Evolutionary conservation across 2,888 invertebrate species (phyloP), one percentile per base, ranked within the genome.

Genomic region (Lasioglossum calceatum): DNA sequence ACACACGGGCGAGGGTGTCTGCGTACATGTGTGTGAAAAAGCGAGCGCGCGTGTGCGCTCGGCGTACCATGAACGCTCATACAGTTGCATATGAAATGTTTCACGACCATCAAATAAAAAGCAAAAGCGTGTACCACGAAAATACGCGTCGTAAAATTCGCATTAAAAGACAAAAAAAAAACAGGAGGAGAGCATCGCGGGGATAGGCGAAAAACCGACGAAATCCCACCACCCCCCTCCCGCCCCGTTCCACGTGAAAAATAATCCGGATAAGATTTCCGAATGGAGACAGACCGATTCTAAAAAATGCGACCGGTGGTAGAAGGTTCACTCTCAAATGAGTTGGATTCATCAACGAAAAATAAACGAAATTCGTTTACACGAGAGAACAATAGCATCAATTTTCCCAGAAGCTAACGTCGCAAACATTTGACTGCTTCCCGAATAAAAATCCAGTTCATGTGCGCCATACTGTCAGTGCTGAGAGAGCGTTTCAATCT

Each of bases 71-170:
- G 67, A 47, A 67, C 67, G 72, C 80, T 83, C 44, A 39, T 70
- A 76, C 36, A 74, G 74, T 50, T 78, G 75, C 85, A 84, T 86
- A 84, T 85, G 86, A 91, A 90, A 88, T 87, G 74, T 75, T 80
- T 86, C 75, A 79, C 85, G 81, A 79, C 84, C 81, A 84, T 85
- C 85, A 84, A 90, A 91, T 89, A 91, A 90, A 91, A 88, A 91
- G 91, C 88, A 89, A 89, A 92, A 91, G 87, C 90, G 77, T 92
- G 88, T 87, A 88, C 82, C 88, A 85, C 82, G 85, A 88, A 89
- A 92, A 92, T 87, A 82, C 76, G 78, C 50, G 77, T 39, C 80
- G 86, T 90, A 91, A 90, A 87, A 87, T 87, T 79, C 85, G 47
- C 79, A 87, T 89, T 88, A 86, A 89, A 88, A 87, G 85, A 86